A percentile compares a stretch with the other conserved stretches of the same genome.
phyloP scores from a whole-genome alignment of 2,888 invertebrate species.

The Troides aeacus region DNA sequence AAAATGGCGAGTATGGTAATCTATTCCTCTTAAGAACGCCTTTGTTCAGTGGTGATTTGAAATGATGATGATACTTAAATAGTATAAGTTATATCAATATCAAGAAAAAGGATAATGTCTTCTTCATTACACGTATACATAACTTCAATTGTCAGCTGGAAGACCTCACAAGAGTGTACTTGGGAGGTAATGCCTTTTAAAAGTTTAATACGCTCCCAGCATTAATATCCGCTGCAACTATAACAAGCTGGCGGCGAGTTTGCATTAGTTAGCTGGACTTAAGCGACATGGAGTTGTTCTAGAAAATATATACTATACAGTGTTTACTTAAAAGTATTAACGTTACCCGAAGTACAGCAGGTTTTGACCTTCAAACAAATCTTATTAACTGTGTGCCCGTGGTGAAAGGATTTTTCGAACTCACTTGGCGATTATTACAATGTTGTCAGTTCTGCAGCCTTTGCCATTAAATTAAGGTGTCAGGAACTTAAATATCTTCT shows the following conservation, averaged over 20 bases:
- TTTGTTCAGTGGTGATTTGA: background rate
- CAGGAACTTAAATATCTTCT: no score
- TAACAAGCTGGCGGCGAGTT: slow-evolving; percentile 25
- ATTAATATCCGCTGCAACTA: slow-evolving; percentile 31
- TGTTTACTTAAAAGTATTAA: background rate
- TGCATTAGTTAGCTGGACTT: slow-evolving; percentile 29
- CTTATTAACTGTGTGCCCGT: no score
- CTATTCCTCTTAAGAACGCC: no score
- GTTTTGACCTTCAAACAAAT: no score
- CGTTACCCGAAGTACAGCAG: no score
- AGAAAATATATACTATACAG: slow-evolving; percentile 24
- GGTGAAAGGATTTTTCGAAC: no score
- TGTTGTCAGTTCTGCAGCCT: no score
- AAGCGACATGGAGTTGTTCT: slow-evolving; percentile 24
- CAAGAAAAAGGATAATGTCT: slow-evolving; percentile 11
- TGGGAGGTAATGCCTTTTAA: slow-evolving; percentile 34
- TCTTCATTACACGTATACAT: slow-evolving; percentile 36
- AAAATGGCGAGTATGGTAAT: no score
- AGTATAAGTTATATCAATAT: background rate
- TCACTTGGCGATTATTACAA: no score
- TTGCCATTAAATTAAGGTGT: no score
- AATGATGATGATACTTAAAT: background rate
- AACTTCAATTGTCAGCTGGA: slow-evolving; percentile 34
- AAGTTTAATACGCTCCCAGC: slow-evolving; percentile 38
- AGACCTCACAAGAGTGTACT: slow-evolving; percentile 34